A percentile compares a stretch with the other conserved stretches of the same genome.
These are phyloP conservation scores for Baronia brevicornis DNA, from an alignment of 2,888 invertebrate genomes.

Conservation along the genomic window DNA sequence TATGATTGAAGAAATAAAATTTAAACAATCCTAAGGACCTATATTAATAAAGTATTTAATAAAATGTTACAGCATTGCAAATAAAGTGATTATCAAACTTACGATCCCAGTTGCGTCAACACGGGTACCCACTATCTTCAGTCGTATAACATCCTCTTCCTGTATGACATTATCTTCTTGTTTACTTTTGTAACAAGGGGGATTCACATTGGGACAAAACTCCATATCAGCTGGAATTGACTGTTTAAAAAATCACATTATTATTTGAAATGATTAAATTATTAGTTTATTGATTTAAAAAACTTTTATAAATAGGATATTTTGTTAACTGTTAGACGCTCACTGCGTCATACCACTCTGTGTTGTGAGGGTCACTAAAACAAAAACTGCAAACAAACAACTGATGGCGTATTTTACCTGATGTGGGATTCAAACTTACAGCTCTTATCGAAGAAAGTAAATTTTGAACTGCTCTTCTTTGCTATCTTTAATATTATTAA, in stretches of 20 bases:
- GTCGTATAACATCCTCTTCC: constrained; percentile 96
- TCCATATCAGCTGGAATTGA: constrained; percentile 99
- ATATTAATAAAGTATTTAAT: not conserved
- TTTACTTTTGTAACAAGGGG: constrained; percentile 98
- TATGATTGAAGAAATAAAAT: too few species aligned
- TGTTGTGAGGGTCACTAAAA: too few species aligned
- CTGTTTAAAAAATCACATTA: too few species aligned
- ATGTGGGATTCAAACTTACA: too few species aligned
- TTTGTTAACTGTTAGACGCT: too few species aligned
- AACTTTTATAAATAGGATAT: constrained; percentile 1
- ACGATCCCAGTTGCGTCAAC: constrained; percentile 99
- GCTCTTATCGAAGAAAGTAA: too few species aligned
- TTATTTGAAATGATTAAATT: too few species aligned
- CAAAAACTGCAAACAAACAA: too few species aligned
- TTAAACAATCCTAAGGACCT: not conserved
- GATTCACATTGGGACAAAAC: constrained; percentile 98
- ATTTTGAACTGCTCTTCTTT: too few species aligned
- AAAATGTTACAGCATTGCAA: not conserved
- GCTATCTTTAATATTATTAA: too few species aligned
- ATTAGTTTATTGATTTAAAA: not conserved
- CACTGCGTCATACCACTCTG: too few species aligned
- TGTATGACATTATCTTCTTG: constrained; percentile 98
- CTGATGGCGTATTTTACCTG: too few species aligned
- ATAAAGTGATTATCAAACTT: constrained; percentile 56
- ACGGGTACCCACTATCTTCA: constrained; percentile 98